Conservation (phyloP, 2,888 invertebrate genomes). For the Anaspis maculata region DNA sequence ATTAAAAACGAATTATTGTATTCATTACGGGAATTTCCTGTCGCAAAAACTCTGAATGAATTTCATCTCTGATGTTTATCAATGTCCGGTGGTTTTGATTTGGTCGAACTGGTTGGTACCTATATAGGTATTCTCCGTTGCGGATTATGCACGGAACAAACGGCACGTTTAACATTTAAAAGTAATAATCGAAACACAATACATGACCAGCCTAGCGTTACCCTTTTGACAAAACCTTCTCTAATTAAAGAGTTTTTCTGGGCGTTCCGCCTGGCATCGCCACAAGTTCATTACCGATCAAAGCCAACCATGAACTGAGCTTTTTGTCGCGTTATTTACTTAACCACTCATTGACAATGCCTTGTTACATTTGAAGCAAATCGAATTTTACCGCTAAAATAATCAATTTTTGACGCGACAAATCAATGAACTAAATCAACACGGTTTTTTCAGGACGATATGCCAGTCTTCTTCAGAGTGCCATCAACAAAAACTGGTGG, state of each 20-base stretch:
- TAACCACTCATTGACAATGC: conserved; percentile 34
- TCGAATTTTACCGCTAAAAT: conserved; percentile 36
- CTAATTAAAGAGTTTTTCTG: conserved; percentile 39
- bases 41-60: no score
- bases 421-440: conserved; percentile 37
- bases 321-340: conserved; percentile 28
- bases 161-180: conserved; percentile 14
- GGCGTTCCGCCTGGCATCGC: conserved; percentile 34
- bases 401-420: conserved; percentile 36
- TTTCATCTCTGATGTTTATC: no score
- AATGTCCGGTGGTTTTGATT: no score
- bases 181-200: conserved; percentile 14
- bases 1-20: no score
- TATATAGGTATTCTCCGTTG: no score
- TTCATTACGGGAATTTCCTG: no score
- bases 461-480: no score
- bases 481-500: no score
- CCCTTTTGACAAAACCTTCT: conserved; percentile 27
- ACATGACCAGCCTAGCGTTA: conserved; percentile 8
- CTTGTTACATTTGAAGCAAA: conserved; percentile 35
- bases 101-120: no score
- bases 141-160: no score
- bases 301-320: conserved; percentile 24
- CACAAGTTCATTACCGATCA: conserved; percentile 38
- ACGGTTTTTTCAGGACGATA: no score